These are phyloP conservation scores for Smutsia gigantea DNA, from an alignment of 2,797 vertebrate genomes.

Conservation along the genomic window DNA sequence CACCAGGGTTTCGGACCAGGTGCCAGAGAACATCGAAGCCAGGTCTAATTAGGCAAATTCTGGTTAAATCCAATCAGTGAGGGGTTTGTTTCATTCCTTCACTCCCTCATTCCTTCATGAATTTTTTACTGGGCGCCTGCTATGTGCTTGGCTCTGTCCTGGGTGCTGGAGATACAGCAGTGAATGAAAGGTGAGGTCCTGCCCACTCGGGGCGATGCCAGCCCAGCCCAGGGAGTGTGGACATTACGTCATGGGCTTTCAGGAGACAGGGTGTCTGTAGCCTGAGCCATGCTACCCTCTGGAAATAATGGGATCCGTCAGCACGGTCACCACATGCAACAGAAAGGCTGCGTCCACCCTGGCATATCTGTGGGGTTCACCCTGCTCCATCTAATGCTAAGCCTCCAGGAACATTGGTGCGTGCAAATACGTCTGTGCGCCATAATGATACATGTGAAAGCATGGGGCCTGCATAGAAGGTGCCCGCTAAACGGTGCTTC, in stretches of 20 bases:
- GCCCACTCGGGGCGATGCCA: background rate
- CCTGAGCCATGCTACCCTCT: background rate
- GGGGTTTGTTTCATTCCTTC: background rate
- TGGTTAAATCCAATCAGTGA: too few relatives aligned
- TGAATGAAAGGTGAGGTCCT: background rate
- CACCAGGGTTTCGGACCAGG: background rate
- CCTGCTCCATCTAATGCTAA: fast-evolving
- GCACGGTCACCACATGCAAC: background rate
- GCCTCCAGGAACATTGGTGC: background rate
- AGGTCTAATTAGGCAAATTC: background rate
- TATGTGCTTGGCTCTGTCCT: background rate
- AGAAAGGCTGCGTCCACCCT: too few relatives aligned
- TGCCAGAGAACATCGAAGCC: background rate
- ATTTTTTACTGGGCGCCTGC: background rate
- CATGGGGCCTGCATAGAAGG: fast-evolving
- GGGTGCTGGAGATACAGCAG: background rate
- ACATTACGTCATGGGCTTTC: background rate
- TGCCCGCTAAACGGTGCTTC: background rate
- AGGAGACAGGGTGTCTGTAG: background rate
- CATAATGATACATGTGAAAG: background rate
- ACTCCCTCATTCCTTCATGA: background rate
- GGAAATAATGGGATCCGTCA: background rate
- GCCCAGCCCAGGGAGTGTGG: background rate
- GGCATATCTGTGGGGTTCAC: background rate
- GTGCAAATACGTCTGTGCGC: background rate